A percentile compares a stretch with the other conserved stretches of the same genome.
Evolutionary conservation across 2,888 invertebrate genomes (phyloP).

Genomic region (Drosophila limbata): DNA sequence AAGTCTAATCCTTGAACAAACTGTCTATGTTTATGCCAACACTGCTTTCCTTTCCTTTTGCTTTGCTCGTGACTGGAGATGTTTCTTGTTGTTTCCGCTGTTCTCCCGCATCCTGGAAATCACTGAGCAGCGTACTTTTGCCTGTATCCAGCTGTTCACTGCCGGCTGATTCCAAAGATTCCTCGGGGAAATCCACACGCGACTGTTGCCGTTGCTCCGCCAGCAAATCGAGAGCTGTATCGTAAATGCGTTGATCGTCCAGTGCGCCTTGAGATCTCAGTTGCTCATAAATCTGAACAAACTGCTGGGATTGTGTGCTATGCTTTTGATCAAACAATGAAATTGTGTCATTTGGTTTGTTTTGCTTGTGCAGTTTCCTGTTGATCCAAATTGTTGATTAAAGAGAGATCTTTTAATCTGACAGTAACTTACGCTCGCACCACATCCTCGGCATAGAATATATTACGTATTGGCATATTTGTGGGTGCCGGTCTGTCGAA

Average conservation of each 20-base stretch:
- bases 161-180: constrained; percentile 13
- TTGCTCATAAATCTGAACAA: constrained; percentile 88
- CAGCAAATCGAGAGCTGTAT: constrained; percentile 85
- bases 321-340: constrained; percentile 86
- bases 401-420: no score
- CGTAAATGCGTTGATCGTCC: constrained; percentile 86
- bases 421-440: constrained; percentile 90
- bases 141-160: constrained; percentile 9
- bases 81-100: constrained; percentile 12
- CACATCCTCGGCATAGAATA: constrained; percentile 94
- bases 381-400: not conserved
- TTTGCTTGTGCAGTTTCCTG: constrained; percentile 89
- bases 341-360: constrained; percentile 86
- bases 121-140: constrained; percentile 55
- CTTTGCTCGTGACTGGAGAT: constrained; percentile 18
- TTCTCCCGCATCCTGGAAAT: constrained; percentile 63
- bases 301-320: constrained; percentile 87
- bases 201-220: constrained; percentile 75
- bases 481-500: constrained; percentile 89
- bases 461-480: constrained; percentile 88
- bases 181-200: constrained; percentile 43
- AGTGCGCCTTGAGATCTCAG: constrained; percentile 87
- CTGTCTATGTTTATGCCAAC: constrained; percentile 73
- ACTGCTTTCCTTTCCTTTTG: constrained; percentile 40
- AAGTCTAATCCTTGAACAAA: constrained; percentile 68